Evolutionary conservation across 1,140 invertebrate species (phyloP), one percentile per base, ranked within the genome.

Genomic region (Pollicipes pollicipes): DNA sequence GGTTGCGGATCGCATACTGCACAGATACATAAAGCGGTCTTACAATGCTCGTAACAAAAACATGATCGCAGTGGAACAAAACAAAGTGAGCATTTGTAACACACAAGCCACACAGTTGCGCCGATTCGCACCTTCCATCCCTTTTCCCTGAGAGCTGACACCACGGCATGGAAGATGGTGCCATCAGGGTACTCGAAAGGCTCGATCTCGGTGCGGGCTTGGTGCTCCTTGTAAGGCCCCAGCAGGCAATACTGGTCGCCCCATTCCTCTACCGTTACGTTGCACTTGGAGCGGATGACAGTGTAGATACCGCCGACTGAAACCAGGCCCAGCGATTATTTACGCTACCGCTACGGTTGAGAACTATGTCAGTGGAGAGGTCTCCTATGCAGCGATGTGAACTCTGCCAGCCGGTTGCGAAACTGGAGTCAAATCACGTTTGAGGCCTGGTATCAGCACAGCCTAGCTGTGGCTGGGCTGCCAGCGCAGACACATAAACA

Each of bases 241-340:
- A 93, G 78, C 70, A 99, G 83, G 77, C 91, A 93, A 81, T 98
- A 98, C 78, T 98, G 96, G 78, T 99, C 95, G 3, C 97, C 97
- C 83, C 98, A 87, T 84, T 99, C 97, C 79, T 98, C 94, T 0
- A 92, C 93, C n/a, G 93, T 97, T 0, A 97, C 88, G 77, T 89
- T 95, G 8, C 97, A 95, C 82, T 99, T 99, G 1, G 95, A 97
- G 75, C 96, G 84, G 73, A 99, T 97, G 0, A 99, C 97, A 0
- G 97, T 99, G 79, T 99, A 99, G 78, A 98, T 98, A 68, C 95
- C 95, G 37, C 95, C 95, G 78, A 98, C 96, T 94, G 79, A 72
- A 83, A 83, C 71, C 79, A 78, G 75, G 69, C 27, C 63, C 63
- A 70, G 69, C 8, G 27, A 29, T 26, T 63, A 64, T 66, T 30